Conservation (phyloP, 1,140 invertebrate species). For the Meloidogyne chitwoodi region DNA sequence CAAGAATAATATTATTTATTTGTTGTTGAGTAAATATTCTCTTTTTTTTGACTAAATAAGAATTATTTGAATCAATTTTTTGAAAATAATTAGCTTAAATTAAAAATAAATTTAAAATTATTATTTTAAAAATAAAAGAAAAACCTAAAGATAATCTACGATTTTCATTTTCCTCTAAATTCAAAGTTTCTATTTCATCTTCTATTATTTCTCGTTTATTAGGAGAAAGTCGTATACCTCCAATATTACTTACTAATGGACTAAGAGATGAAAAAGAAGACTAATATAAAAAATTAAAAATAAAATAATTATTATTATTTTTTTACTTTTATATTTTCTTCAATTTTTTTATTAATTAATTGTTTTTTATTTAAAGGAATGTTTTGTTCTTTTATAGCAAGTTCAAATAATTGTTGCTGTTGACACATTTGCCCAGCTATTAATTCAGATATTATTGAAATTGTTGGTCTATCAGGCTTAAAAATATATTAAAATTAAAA, state of each 20-base stretch:
- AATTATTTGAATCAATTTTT: not conserved
- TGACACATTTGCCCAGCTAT: constrained; percentile 7
- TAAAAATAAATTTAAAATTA: not conserved
- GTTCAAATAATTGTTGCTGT: not conserved
- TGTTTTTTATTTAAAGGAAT: constrained; percentile 4
- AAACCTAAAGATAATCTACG: not conserved
- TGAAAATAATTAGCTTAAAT: not conserved
- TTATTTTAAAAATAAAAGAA: not conserved
- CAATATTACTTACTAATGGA: not conserved
- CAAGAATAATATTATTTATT: not conserved
- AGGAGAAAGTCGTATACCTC: not conserved
- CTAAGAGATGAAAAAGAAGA: not conserved
- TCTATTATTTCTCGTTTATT: not conserved
- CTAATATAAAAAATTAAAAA: not conserved
- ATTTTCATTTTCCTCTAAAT: not conserved
- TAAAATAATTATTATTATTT: not conserved
- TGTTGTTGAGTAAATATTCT: not conserved
- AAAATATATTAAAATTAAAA: not conserved
- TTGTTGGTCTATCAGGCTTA: constrained; percentile 9
- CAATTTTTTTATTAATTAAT: not conserved
- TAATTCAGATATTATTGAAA: constrained; percentile 19
- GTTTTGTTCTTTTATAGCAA: not conserved
- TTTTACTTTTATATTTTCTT: constrained; percentile 4
- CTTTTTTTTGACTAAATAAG: not conserved
- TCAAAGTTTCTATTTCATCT: not conserved